Base-by-base conservation (phyloP, 2,797 vertebrate genomes). In the Dendrocincla tyrannina region DNA sequence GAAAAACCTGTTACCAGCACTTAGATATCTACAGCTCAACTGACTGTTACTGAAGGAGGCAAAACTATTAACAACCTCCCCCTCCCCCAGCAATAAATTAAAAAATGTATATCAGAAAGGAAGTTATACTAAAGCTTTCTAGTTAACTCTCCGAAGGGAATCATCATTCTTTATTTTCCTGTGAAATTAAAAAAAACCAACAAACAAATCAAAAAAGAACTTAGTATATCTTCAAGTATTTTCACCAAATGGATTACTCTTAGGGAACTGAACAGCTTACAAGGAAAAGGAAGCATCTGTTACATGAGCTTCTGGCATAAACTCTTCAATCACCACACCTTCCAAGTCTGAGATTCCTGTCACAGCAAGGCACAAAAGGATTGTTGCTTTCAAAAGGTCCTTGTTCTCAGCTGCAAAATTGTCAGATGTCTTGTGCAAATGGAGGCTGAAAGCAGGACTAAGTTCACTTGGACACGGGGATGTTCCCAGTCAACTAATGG, bases 361-460 rank as follows among this genome's bases (percentile, higher is more conserved):
- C 88, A 88, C 88, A 92, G 93, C 96, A 98, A 98, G 97, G 98
- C 98, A 98, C 98, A 97, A 96, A 97, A 97, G 95, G 97, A 91
- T 96, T 95, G 97, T 93, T 97, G 96, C 97, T 97, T 95, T 96
- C 97, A 68, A 90, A 97, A 77, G 95, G 58, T 89, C 96, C 96
- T 95, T 91, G 95, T 84, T 88, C 82, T 80, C 47, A 79, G 95
- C 94, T 88, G 97, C 89, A 86, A 66, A 96, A 70, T 27, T 44
- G 64, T 81, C 84, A 62, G 62, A 91, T 75, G 94, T 96, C 95
- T 82, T 92, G 94, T 95, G 95, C 97, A 96, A 88, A 94, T 11
- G 84, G 91, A 81, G 84, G 81, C 89, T 70, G 74, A 89, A 85
- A 89, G 94, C 92, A 90, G 93, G 92, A 33, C 83, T 69, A 72